phyloP scores from a whole-genome alignment of 35 echinoderm and acorn worm species.

The Ophiothrix spiculata region DNA sequence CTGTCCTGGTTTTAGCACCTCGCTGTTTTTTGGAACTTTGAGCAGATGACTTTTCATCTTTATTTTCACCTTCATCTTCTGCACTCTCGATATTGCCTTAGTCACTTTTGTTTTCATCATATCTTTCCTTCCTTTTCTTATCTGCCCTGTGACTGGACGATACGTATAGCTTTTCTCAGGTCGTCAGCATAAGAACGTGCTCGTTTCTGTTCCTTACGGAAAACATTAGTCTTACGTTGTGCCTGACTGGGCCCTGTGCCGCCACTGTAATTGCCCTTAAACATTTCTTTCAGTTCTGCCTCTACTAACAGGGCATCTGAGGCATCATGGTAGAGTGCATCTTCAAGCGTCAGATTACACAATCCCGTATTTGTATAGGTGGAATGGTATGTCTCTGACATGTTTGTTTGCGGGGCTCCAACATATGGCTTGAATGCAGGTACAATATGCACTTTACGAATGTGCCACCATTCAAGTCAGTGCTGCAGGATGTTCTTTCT shows the following conservation, averaged over 20 bases:
- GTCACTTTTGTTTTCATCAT: too few species aligned
- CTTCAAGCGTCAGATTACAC: background rate
- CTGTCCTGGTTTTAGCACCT: too few species aligned
- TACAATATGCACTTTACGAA: background rate
- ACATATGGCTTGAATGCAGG: background rate
- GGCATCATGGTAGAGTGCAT: background rate
- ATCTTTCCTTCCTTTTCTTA: too few species aligned
- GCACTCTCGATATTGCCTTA: too few species aligned
- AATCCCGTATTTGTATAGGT: background rate
- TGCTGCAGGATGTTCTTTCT: background rate
- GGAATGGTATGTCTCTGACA: background rate
- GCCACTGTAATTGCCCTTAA: background rate
- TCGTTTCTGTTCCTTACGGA: background rate
- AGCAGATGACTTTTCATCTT: too few species aligned
- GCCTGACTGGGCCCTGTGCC: background rate
- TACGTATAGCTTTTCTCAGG: background rate
- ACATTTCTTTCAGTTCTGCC: background rate
- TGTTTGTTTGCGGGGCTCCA: background rate
- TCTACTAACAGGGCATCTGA: background rate
- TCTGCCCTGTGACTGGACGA: background rate
- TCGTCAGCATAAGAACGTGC: background rate
- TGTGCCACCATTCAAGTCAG: background rate
- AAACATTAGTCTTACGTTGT: background rate
- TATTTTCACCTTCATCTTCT: too few species aligned
- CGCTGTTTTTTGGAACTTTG: too few species aligned